Evolutionary conservation across 2,113 vertebrate species (phyloP).

Genomic region (Cettia cetti): DNA sequence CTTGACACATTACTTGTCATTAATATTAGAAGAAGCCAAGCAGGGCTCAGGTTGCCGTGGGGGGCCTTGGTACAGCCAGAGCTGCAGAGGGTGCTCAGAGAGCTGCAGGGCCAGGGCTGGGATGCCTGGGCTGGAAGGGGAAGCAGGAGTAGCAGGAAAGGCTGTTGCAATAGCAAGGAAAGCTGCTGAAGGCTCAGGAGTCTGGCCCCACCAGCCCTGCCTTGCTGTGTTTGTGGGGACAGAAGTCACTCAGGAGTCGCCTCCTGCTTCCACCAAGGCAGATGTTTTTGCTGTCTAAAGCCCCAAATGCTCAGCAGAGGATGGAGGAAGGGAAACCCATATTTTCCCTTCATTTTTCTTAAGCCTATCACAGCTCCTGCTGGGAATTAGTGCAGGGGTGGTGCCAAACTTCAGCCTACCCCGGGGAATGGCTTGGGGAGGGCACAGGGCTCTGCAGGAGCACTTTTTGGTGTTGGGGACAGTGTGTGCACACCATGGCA

Average conservation of each 20-base stretch:
- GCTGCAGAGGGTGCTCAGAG: not conserved
- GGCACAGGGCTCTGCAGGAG: not conserved
- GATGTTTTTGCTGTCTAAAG: not conserved
- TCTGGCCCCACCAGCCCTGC: not conserved
- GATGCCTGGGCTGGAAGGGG: rapidly evolving
- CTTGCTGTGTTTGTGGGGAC: not conserved
- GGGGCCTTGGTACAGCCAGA: not conserved
- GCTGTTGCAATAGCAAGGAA: not conserved
- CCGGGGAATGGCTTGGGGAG: rapidly evolving
- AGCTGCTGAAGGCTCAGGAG: not conserved
- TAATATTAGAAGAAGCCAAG: not conserved
- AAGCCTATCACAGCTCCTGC: not conserved
- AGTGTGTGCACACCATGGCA: rapidly evolving
- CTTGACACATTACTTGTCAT: not conserved
- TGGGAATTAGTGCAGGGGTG: not conserved
- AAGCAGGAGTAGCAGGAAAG: not conserved
- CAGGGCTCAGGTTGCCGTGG: not conserved
- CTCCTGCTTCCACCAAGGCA: not conserved
- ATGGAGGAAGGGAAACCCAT: not conserved
- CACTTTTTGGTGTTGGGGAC: not conserved
- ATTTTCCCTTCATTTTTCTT: not conserved
- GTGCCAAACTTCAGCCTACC: rapidly evolving
- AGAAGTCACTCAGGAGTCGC: not conserved
- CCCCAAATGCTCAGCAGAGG: not conserved
- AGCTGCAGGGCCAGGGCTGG: not conserved